Conservation (phyloP, 2,888 invertebrate species). For the Andrena bicolor region DNA sequence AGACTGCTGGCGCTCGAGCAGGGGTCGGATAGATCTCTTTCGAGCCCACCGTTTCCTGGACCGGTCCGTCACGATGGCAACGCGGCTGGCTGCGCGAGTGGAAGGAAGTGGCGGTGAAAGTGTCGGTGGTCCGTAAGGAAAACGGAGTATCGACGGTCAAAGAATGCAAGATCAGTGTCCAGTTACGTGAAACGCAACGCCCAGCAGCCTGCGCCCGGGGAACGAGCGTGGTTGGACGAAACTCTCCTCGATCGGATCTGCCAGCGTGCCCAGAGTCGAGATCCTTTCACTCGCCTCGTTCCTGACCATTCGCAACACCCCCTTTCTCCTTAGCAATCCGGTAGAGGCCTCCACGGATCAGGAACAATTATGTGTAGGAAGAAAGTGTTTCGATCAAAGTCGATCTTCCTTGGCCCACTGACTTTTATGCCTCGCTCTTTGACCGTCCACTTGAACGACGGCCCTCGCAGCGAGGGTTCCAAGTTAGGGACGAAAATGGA, state of each 20-base stretch:
- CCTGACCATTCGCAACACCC: constrained; percentile 48
- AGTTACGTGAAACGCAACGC: constrained; percentile 71
- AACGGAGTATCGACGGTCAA: constrained; percentile 50
- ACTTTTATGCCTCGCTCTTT: constrained; percentile 21
- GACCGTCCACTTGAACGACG: constrained; percentile 45
- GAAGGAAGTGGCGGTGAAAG: constrained; percentile 75
- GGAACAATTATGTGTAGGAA: constrained; percentile 59
- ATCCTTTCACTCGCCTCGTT: constrained; percentile 70
- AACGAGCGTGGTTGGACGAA: constrained; percentile 34
- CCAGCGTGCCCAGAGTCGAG: constrained; percentile 23
- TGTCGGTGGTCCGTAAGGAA: constrained; percentile 56
- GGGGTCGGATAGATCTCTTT: not conserved
- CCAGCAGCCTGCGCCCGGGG: constrained; percentile 11
- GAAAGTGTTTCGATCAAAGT: constrained; percentile 71
- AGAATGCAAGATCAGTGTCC: constrained; percentile 74
- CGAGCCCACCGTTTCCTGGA: constrained; percentile 32
- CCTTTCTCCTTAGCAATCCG: constrained; percentile 35
- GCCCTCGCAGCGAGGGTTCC: constrained; percentile 5
- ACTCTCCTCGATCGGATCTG: constrained; percentile 43
- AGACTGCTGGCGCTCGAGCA: no score
- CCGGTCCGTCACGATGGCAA: constrained; percentile 28
- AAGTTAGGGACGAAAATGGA: not conserved
- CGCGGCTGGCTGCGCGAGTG: not conserved
- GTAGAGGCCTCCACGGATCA: constrained; percentile 40
- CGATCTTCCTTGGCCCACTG: constrained; percentile 47